A percentile compares a stretch with the other conserved stretches of the same genome.
These are phyloP conservation scores for Catalaphyllia jardinei DNA, from an alignment of 64 coral and sea anemone species.

Conservation along the genomic window DNA sequence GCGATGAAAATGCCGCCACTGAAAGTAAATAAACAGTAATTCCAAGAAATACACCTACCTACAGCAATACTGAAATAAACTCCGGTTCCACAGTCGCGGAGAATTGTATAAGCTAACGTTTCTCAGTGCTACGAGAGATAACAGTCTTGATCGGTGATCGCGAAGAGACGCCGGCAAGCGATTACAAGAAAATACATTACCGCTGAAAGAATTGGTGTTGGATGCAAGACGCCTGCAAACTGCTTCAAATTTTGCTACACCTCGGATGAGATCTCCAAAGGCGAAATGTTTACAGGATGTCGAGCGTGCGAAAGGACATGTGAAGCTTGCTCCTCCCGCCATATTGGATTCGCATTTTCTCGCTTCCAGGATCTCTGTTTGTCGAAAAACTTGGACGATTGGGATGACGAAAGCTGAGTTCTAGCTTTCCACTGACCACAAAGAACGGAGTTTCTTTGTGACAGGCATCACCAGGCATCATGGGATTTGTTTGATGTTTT, in stretches of 20 bases:
- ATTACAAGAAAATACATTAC: background rate
- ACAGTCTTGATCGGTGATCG: background rate
- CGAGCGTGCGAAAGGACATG: background rate
- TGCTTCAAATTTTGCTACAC: background rate
- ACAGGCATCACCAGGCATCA: background rate
- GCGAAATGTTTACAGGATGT: background rate
- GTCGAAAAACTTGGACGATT: no score
- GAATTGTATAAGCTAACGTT: background rate
- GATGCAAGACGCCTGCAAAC: background rate
- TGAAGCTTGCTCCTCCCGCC: background rate
- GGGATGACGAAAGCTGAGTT: background rate
- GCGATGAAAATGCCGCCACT: background rate
- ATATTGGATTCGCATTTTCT: conserved; percentile 4
- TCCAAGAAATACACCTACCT: background rate
- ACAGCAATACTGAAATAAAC: background rate
- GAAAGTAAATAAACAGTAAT: background rate
- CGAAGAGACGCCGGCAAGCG: background rate
- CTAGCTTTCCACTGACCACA: background rate
- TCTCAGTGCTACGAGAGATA: background rate
- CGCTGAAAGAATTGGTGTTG: background rate
- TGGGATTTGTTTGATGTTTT: conserved; percentile 9
- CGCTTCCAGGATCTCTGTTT: background rate
- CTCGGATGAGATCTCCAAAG: background rate
- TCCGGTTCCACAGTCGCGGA: background rate
- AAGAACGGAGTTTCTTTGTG: background rate